Percentiles rank a stretch among this genome's conserved stretches.
Conservation (phyloP, 2,113 vertebrate species). For the Morone saxatilis region DNA sequence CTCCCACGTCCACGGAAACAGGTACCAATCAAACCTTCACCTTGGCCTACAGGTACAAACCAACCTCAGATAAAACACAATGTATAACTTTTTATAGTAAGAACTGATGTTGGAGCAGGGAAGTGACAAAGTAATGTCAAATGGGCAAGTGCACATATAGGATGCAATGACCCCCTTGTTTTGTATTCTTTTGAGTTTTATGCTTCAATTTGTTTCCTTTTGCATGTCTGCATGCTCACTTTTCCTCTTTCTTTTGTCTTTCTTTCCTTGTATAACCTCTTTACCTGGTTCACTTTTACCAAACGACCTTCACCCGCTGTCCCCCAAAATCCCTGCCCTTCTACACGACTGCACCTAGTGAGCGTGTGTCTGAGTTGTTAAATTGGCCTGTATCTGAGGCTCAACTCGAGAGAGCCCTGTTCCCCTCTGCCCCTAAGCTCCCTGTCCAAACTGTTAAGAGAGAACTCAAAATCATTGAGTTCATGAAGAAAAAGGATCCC, state of each 20-base stretch:
- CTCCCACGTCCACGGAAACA: slow-evolving; percentile 98
- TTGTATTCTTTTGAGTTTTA: background rate
- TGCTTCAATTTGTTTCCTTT: background rate
- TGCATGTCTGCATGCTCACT: slow-evolving; percentile 32
- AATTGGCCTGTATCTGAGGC: slow-evolving; percentile 87
- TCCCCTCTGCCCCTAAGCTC: slow-evolving; percentile 83
- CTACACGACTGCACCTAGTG: slow-evolving; percentile 78
- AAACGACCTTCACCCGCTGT: background rate
- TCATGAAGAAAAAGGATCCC: slow-evolving; percentile 94
- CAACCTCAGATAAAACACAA: background rate
- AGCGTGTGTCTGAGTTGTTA: slow-evolving; percentile 87
- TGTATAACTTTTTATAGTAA: background rate
- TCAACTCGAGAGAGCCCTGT: slow-evolving; percentile 84
- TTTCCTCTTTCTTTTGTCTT: slow-evolving; percentile 37
- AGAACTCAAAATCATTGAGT: slow-evolving; percentile 92
- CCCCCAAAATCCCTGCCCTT: background rate
- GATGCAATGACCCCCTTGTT: background rate
- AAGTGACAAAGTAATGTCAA: background rate
- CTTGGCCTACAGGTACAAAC: background rate
- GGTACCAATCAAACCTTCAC: slow-evolving; percentile 81
- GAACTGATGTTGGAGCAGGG: background rate
- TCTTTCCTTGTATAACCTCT: slow-evolving; percentile 18
- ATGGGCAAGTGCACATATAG: background rate
- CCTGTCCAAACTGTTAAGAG: slow-evolving; percentile 86
- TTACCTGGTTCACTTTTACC: slow-evolving; percentile 23